Base-by-base conservation (phyloP, 2,888 invertebrate genomes). In the Sesia bembeciformis region DNA sequence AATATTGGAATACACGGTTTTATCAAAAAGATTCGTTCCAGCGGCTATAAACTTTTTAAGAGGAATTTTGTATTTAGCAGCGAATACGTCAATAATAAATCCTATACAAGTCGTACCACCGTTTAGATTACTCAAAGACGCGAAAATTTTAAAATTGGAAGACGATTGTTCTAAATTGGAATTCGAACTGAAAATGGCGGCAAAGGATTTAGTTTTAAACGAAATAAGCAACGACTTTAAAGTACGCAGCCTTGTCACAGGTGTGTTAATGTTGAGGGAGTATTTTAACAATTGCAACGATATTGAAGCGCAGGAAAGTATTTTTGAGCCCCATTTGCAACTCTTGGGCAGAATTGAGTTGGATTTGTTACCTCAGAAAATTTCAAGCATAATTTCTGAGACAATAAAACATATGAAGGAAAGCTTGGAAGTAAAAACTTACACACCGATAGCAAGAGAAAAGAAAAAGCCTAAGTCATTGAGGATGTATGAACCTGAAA, bases 11-110 rank as follows among this genome's bases (percentile, higher is more conserved):
- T 97, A 94, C 74, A 94, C 95, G 0, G 74, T 85, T 0, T 75
- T 95, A 42, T 97, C 97, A 0, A 96, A 96, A 81, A 89, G 97
- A 65, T 94, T 94, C 65, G 87, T 95, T 38, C 97, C 98, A 0
- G 93, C 96, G 8, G 94, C 92, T 0, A 84, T 97, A 1, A 96
- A 94, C 74, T 97, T 94, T 70, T 83, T 98, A 4, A 84, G 92
- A 59, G 96, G 97, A 0, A 80, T 96, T 54, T 74, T 98, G 54
- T 94, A 93, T 73, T 75, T 96, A 76, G 91, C 93, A 8, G 90
- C 93, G 4, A 92, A 93, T 7, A 94, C 93, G 57, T 82, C 90
- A 1, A 71, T 91, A 51, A 78, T 92, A 53, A 91, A 91, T 67
- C 80, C 91, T 0, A 78, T 93, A 23, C 93, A 93, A 89, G 85